Conservation (phyloP, 2,113 vertebrate species). For the Pleuronectes platessa region DNA sequence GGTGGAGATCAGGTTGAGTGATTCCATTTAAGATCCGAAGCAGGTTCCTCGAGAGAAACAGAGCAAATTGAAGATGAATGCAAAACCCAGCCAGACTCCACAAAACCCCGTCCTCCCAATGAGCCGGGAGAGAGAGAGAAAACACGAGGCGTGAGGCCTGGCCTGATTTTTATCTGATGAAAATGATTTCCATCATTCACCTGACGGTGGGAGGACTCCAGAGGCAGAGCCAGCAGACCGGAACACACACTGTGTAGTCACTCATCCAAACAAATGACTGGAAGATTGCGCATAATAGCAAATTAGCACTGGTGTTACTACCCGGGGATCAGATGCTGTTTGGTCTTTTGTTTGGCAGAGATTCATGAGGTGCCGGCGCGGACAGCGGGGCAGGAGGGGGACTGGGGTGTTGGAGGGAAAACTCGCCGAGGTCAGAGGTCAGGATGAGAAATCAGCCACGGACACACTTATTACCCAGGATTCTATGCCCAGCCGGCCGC, state of each 20-base stretch:
- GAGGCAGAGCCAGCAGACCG: slow-evolving; percentile 57
- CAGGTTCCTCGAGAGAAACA: slow-evolving; percentile 8
- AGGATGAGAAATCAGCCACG: slow-evolving; percentile 38
- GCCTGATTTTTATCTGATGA: slow-evolving; percentile 61
- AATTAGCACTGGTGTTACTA: slow-evolving; percentile 59
- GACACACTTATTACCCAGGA: slow-evolving; percentile 66
- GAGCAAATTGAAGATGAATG: slow-evolving; percentile 41
- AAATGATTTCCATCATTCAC: slow-evolving; percentile 66
- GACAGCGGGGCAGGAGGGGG: slow-evolving; percentile 4
- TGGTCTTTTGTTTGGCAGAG: slow-evolving; percentile 57
- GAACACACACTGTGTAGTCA: slow-evolving; percentile 63
- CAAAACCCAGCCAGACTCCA: slow-evolving; percentile 35
- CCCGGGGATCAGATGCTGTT: slow-evolving; percentile 45
- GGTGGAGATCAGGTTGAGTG: slow-evolving; percentile 45
- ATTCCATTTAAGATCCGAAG: slow-evolving; percentile 55
- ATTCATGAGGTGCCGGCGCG: slow-evolving; percentile 33
- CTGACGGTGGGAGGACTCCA: slow-evolving; percentile 59
- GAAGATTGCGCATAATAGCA: slow-evolving; percentile 58
- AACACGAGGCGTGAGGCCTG: slow-evolving; percentile 29
- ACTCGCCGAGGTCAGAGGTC: slow-evolving; percentile 54
- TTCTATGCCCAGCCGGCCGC: slow-evolving; percentile 38
- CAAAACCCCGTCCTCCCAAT: slow-evolving; percentile 4
- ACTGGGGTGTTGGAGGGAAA: slow-evolving; percentile 37
- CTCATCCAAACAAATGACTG: slow-evolving; percentile 65
- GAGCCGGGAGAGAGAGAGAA: neutral